phyloP scores from a whole-genome alignment of 2,888 invertebrate species.

The Bugulina stolonifera region DNA sequence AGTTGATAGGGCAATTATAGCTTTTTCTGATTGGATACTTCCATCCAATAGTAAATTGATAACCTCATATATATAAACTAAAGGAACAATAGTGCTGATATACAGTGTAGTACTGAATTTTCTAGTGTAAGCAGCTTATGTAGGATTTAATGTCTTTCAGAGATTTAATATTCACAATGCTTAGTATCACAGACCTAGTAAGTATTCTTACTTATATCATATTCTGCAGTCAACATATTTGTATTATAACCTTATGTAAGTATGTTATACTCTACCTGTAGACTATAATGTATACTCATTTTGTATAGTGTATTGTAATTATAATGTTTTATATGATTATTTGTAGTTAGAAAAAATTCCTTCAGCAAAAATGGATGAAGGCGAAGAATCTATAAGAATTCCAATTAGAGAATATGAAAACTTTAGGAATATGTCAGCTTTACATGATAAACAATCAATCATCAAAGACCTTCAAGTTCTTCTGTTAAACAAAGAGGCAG shows the following conservation, averaged over 20 bases:
- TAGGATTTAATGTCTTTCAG: not conserved
- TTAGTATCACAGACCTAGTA: conserved; percentile 16
- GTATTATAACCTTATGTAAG: not conserved
- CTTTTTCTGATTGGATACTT: too few species aligned
- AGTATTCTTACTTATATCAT: not conserved
- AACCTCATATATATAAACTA: too few species aligned
- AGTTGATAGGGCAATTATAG: too few species aligned
- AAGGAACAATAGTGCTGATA: too few species aligned
- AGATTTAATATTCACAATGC: not conserved
- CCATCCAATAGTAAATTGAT: too few species aligned
- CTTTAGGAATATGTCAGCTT: not conserved
- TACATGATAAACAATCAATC: conserved; percentile 15
- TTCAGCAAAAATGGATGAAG: conserved; percentile 1
- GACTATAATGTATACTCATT: not conserved
- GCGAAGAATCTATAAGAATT: not conserved
- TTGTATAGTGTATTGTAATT: not conserved
- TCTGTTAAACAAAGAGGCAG: conserved; percentile 7
- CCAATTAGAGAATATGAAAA: conserved; percentile 20
- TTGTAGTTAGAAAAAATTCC: conserved; percentile 10
- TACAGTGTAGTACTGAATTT: too few species aligned
- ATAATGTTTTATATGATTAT: not conserved
- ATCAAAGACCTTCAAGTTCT: conserved; percentile 4
- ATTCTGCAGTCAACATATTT: not conserved
- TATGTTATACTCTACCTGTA: not conserved
- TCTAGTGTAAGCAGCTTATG: too few species aligned